Base-by-base conservation (phyloP, 2,888 invertebrate species). In the Mechanitis messenoides region DNA sequence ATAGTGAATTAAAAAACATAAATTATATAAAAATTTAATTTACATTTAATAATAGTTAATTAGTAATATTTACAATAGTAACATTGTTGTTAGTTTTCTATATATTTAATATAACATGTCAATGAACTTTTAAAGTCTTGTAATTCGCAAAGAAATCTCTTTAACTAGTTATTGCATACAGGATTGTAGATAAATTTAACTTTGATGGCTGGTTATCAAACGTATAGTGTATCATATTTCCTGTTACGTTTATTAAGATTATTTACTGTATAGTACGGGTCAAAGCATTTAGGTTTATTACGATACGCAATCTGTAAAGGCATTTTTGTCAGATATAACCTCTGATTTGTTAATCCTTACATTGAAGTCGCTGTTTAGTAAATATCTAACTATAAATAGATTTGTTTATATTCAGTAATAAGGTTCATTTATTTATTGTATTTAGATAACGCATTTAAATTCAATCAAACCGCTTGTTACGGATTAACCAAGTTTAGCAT, bases 211-310 rank as follows among this genome's bases (percentile, higher is more conserved):
- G 59, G 55, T 63, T 56, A 65, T 67, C 62, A 62, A 65, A 62
- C 57, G 57, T 59, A 59, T 58, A 50, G 46, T 20, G 53, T 64
- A 65, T 67, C 60, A 58, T 50, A 61, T 67, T 67, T 60, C 60
- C 56, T 55, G 56, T 53, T 58, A 59, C 64, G 54, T 64, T 66
- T 64, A 66, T 61, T 60, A 59, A 53, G 20, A 56, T 62, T 62
- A 62, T 59, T 66, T 66, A 66, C 47, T 56, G 55, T 5, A 55
- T 33, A 20, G 56, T 60, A 33, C 45, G 42, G 54, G 53, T 55
- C 56, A 62, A 60, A 59, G 66, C 53, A 64, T 59, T 56, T 47
- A 58, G 35, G 42, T 53, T 58, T 56, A 56, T 56, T 47, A 55
- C 45, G 47, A 12, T 46, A 46, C 20, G 20, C 20, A 20, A 20